Evolutionary conservation across 2,888 invertebrate species (phyloP).

Genomic region (Microctonus hyperodae): DNA sequence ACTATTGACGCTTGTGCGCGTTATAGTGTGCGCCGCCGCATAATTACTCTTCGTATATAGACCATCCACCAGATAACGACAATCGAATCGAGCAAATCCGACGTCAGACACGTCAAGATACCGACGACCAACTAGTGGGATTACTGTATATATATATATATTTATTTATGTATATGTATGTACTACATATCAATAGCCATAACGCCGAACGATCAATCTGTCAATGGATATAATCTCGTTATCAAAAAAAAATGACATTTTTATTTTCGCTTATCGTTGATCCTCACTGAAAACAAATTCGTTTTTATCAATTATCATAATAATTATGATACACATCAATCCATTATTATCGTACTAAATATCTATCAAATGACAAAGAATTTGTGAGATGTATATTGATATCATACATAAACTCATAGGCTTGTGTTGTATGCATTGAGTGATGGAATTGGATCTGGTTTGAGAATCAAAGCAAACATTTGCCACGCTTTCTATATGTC

Average conservation of each 20-base stretch:
- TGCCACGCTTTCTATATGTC: neutral
- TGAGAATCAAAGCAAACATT: neutral
- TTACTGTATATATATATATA: neutral
- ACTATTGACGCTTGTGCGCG: slow-evolving; percentile 29
- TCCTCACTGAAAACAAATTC: no score
- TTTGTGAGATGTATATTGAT: no score
- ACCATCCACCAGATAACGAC: slow-evolving; percentile 23
- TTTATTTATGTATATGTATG: no score
- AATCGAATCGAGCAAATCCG: slow-evolving; percentile 30
- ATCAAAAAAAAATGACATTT: no score
- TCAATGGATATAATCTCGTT: no score
- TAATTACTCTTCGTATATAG: slow-evolving; percentile 26
- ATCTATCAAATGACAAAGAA: no score
- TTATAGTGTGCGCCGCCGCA: slow-evolving; percentile 25
- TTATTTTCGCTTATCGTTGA: no score
- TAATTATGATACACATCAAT: no score
- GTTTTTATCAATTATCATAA: no score
- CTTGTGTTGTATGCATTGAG: neutral
- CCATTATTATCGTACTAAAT: no score
- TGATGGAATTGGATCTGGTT: neutral
- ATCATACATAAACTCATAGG: no score
- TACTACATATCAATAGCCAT: neutral
- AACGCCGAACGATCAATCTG: no score
- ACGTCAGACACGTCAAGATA: slow-evolving; percentile 32
- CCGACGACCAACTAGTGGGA: slow-evolving; percentile 16